Conservation (phyloP, 2,888 invertebrate genomes). For the Galeopsomyia nigrocyanea region DNA sequence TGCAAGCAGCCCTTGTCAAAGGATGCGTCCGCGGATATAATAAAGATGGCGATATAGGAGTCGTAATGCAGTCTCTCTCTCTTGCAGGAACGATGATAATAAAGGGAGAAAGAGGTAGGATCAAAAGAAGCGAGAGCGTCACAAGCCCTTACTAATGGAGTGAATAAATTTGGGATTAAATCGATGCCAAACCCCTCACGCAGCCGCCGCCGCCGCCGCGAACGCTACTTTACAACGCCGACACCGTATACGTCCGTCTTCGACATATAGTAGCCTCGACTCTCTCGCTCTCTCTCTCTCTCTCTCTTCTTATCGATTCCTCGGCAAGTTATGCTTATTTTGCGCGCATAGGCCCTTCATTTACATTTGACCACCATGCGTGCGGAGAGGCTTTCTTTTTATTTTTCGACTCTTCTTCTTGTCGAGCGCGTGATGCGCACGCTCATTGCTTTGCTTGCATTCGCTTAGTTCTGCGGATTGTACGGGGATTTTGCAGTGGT, state of each 20-base stretch:
- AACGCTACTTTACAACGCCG: constrained; percentile 64
- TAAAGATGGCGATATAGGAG: constrained; percentile 68
- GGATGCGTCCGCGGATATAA: constrained; percentile 60
- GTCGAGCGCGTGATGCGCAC: too few relatives aligned
- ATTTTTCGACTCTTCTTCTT: too few relatives aligned
- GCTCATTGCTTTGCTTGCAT: too few relatives aligned
- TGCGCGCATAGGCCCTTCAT: too few relatives aligned
- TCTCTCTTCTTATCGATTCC: constrained; percentile 2
- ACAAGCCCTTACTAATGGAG: constrained; percentile 70
- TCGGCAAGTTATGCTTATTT: too few relatives aligned
- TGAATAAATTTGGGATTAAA: constrained; percentile 70
- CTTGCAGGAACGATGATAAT: constrained; percentile 46
- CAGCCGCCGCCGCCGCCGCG: constrained; percentile 36
- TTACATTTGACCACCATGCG: too few relatives aligned
- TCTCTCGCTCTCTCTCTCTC: not conserved
- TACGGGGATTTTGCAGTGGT: too few relatives aligned
- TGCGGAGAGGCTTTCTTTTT: too few relatives aligned
- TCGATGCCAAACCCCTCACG: constrained; percentile 58
- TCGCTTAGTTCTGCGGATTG: too few relatives aligned
- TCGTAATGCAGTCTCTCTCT: constrained; percentile 67
- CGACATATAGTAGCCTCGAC: constrained; percentile 18
- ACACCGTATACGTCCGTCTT: constrained; percentile 11
- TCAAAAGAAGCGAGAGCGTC: constrained; percentile 45
- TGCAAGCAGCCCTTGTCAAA: constrained; percentile 38
- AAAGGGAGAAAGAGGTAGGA: constrained; percentile 30